Evolutionary conservation across 2,113 vertebrate species (phyloP).

Genomic region (Muntiacus muntjak): DNA sequence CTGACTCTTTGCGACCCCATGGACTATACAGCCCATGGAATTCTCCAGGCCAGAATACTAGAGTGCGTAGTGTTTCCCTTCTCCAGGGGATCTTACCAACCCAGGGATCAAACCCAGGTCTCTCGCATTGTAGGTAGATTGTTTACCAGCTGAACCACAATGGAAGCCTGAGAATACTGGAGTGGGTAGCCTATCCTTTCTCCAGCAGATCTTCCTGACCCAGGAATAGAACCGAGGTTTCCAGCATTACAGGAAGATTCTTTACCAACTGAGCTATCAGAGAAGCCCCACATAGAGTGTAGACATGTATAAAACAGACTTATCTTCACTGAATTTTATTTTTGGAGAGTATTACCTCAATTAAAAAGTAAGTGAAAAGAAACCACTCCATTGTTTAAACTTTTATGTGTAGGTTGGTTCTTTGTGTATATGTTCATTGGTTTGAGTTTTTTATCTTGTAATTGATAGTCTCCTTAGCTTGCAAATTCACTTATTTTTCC

Average conservation of each 20-base stretch:
- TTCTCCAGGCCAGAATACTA: not conserved
- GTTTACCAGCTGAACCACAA: not conserved
- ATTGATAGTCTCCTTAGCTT: not conserved
- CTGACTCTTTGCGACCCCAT: not conserved
- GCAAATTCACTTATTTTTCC: not conserved
- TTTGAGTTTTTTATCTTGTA: not conserved
- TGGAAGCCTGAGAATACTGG: not conserved
- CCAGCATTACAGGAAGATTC: not conserved
- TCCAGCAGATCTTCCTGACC: not conserved
- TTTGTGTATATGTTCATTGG: not conserved
- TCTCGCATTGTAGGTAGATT: not conserved
- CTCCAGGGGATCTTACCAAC: not conserved
- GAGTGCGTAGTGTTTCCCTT: not conserved
- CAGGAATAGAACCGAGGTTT: not conserved
- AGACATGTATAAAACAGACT: not conserved
- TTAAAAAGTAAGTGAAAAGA: not conserved
- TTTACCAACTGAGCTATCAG: not conserved
- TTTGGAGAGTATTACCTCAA: not conserved
- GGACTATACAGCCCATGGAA: not conserved
- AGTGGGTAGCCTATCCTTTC: not conserved
- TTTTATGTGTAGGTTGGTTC: not conserved
- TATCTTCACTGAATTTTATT: not conserved
- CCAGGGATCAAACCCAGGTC: not conserved
- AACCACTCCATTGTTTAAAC: not conserved
- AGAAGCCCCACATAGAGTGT: not conserved